Base-by-base conservation (phyloP, 2,888 invertebrate genomes). In the Agrilus biguttatus region DNA sequence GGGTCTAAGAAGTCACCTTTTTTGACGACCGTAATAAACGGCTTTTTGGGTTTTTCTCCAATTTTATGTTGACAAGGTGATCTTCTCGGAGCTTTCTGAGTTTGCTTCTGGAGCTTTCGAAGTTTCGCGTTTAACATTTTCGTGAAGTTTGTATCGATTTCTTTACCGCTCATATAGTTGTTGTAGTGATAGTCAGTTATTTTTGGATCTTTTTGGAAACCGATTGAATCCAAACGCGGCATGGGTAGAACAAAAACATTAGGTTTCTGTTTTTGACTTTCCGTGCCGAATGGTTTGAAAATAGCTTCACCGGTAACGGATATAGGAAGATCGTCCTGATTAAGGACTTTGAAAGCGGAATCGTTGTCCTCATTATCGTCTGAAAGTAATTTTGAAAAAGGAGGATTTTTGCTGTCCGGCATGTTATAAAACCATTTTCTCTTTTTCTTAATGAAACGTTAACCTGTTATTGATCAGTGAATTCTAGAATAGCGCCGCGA, bases 1-100 rank as follows among this genome's bases (percentile, higher is more conserved):
- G 88, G 87, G 56, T 82, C 77, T 49, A 87, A 66, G 60, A 87
- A 88, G 54, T 79, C 77, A 3, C 88, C 88, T 41, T 75, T 77
- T 53, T 80, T 82, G 36, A 88, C 88, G 0, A 86, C 86, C 8
- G 85, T 86, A 49, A 87, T 78, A 58, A 88, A 88, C 8, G 84
- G 75, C 45, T 68, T 70, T 34, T 57, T 57, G 1, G 60, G 51
- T 23, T 50, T 52, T 36, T 51, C 47, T 42, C 47, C 40, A 49
- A 45, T 41, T 50, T 43, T 43, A 54, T 52, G 52, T 52, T 48
- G 45, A 42, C 48, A 36, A 40, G 40, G 48, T 45, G 40, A 51
- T 52, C 41, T 55, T 56, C 39, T 61, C 60, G 37, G 76, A 10
- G 28, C 28, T 28, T 28, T 28, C 28, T 28, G 28, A 2, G 28